Evolutionary conservation across 2,888 invertebrate genomes (phyloP).

Genomic region (Mylabris sibirica): DNA sequence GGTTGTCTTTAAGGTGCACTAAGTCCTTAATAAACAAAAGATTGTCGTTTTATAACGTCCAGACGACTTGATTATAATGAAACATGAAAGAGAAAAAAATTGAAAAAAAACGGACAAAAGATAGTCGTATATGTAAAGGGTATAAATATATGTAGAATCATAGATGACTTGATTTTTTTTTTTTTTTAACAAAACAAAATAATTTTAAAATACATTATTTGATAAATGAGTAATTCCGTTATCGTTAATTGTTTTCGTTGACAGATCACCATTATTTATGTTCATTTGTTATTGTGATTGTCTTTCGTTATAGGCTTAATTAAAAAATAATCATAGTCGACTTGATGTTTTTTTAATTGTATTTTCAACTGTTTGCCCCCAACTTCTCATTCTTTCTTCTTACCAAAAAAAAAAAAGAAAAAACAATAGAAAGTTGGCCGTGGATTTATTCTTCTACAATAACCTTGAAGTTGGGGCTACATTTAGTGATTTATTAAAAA

Average conservation of each 20-base stretch:
- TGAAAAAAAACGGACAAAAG: not conserved
- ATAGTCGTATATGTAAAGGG: too few species aligned
- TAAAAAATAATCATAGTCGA: not conserved
- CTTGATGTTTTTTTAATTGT: conserved; percentile 11
- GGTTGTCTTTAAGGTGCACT: conserved; percentile 13
- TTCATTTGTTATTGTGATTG: not conserved
- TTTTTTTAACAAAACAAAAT: too few species aligned
- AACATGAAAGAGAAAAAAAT: not conserved
- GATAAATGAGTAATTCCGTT: not conserved
- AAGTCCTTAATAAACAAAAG: conserved; percentile 14
- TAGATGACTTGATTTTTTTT: not conserved
- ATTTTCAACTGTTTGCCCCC: not conserved
- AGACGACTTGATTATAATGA: conserved; percentile 11
- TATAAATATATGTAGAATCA: too few species aligned
- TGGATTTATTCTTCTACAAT: too few species aligned
- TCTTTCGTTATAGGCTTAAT: not conserved
- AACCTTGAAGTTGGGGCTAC: too few species aligned
- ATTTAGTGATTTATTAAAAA: not conserved
- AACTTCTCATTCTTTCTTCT: not conserved
- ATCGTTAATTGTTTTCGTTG: not conserved
- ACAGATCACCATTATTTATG: conserved; percentile 4
- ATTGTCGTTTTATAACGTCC: conserved; percentile 13
- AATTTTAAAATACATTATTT: not conserved
- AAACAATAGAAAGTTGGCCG: too few species aligned
- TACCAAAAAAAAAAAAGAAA: too few species aligned